Base-by-base conservation (phyloP, 2,797 vertebrate species). In the Pitangus sulphuratus region DNA sequence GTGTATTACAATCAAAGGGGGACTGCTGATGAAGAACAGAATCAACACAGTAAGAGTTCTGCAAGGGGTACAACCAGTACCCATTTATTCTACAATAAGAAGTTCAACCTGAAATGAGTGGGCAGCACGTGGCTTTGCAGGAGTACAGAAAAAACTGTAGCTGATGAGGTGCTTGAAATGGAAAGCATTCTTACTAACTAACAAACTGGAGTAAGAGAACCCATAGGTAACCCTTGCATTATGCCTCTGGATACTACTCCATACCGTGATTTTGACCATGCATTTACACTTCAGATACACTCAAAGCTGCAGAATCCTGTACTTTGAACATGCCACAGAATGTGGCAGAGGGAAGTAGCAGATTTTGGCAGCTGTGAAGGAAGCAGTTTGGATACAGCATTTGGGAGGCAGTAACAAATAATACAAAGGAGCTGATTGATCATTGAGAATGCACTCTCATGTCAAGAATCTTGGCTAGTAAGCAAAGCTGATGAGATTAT, bases 251-350 rank as follows among this genome's bases (percentile, higher is more conserved):
- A 45, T 48, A 31, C 47, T 19, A 22, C 25, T 57, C 40, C 5
- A 19, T 26, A 30, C 7, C 17, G 5, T 26, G 70, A 60, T 82
- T 62, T 50, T 79, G 31, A 39, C 19, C 45, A 12, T 5, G 12
- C 5, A 19, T 14, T 28, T 47, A 48, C 12, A 8, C 50, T 47
- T 70, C 1, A 0, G 0, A 56, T 35, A 13, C 21, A 48, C 15
- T 75, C 14, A 50, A 69, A 83, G 14, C 15, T 47, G 60, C 19
- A 61, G 16, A 84, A 66, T 24, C 37, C 15, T 25, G 10, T 40
- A 42, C 53, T 89, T 77, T 1, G 35, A 80, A 71, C 70, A 28
- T 7, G 51, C 8, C 3, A 7, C 45, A 80, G 25, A 50, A n/a
- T 3, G 13, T n/a, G 17, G 24, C 9, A 28, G 18, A 45, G 33